Evolutionary conservation across 2,797 vertebrate species (phyloP), one percentile per base, ranked within the genome.

Genomic region (Odontamblyopus lacepedii): DNA sequence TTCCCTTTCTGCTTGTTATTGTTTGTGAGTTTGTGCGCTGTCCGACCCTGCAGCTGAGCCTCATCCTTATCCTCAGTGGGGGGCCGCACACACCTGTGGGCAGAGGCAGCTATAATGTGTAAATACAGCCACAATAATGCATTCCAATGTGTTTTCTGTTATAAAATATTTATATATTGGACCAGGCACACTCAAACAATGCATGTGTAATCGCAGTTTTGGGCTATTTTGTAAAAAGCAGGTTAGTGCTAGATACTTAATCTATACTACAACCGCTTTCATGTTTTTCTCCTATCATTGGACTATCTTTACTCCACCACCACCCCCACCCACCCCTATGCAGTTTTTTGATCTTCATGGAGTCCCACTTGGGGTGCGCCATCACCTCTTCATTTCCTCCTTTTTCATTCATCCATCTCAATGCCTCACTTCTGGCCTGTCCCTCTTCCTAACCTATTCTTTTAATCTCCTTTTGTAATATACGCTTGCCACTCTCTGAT

Each of bases 21-120:
- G 78, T 89, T 81, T 82, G 67, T 75, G 70, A 77, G 68, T 79
- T 74, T 75, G 30, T 78, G 30, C 60, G 69, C 73, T 75, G 61
- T 83, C 51, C 85, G 88, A 87, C 82, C 78, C 80, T 69, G 69
- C 90, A 90, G 89, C 91, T 91, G 86, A 84, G 81, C 67, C 86
- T 83, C 77, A 65, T 81, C 65, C 78, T 65, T 32, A 68, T 77
- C 73, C 76, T 82, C 74, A 41, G 81, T 50, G 76, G 80, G 74
- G 69, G 63, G 74, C 76, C 70, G 60, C 67, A 30, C 74, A 82
- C 84, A 89, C 79, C 86, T 88, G 82, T 83, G 84, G 75, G 69
- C 69, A 71, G 68, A 76, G 77, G 70, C 66, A 56, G 26, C 71
- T 41, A 63, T 44, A 55, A 70, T 67, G 57, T 80, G 78, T 59